These are phyloP conservation scores for Lapara coniferarum DNA, from an alignment of 2,888 invertebrate species.

Conservation along the genomic window DNA sequence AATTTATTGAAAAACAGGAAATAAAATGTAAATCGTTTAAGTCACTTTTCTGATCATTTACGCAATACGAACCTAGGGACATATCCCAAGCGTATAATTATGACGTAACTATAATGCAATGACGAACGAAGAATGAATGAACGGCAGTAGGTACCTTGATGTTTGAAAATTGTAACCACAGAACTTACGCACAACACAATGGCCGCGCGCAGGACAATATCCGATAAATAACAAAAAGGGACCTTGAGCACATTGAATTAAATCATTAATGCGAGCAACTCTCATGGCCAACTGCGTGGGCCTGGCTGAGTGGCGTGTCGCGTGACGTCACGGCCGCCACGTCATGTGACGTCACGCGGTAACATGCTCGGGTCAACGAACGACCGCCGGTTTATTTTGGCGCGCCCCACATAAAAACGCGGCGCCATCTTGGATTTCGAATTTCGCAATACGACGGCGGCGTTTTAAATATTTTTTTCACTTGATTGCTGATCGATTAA, in stretches of 20 bases:
- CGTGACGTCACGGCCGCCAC: conserved; percentile 64
- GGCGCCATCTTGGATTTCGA: conserved; percentile 63
- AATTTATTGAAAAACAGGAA: not conserved
- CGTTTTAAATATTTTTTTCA: conserved; percentile 34
- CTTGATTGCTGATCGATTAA: conserved; percentile 46
- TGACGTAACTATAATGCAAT: not conserved
- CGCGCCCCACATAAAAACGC: conserved; percentile 63
- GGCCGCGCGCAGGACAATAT: conserved; percentile 41
- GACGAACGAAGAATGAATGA: not conserved
- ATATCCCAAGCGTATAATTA: conserved; percentile 3
- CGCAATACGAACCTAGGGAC: not conserved
- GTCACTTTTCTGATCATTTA: not conserved
- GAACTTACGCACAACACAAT: not conserved
- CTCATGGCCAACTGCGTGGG: conserved; percentile 39
- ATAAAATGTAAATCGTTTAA: not conserved
- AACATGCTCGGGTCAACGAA: conserved; percentile 72
- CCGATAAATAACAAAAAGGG: conserved; percentile 56
- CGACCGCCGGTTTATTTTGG: conserved; percentile 79
- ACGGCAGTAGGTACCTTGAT: no score
- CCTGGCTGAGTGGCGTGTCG: conserved; percentile 44
- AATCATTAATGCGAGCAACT: conserved; percentile 51
- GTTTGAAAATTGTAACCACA: no score
- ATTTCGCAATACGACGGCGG: conserved; percentile 47
- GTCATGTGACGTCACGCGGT: conserved; percentile 66
- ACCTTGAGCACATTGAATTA: conserved; percentile 61